phyloP scores from a whole-genome alignment of 2,888 invertebrate genomes.

The Pseudeuparius sepicola region DNA sequence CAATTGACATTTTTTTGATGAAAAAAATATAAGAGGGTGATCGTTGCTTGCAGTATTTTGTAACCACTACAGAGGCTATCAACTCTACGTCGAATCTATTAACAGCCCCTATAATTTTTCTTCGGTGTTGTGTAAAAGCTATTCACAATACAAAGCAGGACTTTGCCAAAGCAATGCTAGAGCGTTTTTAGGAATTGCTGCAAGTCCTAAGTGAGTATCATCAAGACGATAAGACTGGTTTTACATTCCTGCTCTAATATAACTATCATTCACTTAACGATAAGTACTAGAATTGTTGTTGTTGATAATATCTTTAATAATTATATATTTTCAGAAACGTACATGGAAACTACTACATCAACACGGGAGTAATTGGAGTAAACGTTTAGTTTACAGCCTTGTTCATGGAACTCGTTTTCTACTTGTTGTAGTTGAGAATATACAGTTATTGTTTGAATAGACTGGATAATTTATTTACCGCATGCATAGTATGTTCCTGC shows the following conservation, averaged over 20 bases:
- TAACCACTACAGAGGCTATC: conserved; percentile 20
- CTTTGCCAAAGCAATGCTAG: conserved; percentile 14
- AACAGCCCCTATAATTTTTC: conserved; percentile 17
- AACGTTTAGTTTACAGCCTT: no score
- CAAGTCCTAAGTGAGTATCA: conserved; percentile 18
- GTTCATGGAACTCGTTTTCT: no score
- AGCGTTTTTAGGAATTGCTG: conserved; percentile 20
- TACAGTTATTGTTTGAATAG: conserved; percentile 31
- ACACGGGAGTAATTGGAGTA: conserved; percentile 18
- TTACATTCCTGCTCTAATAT: no score
- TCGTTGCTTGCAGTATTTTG: conserved; percentile 23
- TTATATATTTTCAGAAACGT: no score
- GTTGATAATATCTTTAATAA: no score
- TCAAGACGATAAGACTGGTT: no score
- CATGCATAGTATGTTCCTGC: conserved; percentile 30
- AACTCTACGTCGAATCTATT: conserved; percentile 16
- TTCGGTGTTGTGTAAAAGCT: conserved; percentile 17
- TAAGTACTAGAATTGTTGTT: no score
- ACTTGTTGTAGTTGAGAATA: no score
- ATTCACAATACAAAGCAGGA: conserved; percentile 18
- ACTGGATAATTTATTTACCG: conserved; percentile 31
- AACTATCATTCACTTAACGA: no score
- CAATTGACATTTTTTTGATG: conserved; percentile 2
- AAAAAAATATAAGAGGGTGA: background rate
- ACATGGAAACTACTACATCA: conserved; percentile 24